phyloP scores from a whole-genome alignment of 2,888 invertebrate genomes.

The Crematogaster levior region DNA sequence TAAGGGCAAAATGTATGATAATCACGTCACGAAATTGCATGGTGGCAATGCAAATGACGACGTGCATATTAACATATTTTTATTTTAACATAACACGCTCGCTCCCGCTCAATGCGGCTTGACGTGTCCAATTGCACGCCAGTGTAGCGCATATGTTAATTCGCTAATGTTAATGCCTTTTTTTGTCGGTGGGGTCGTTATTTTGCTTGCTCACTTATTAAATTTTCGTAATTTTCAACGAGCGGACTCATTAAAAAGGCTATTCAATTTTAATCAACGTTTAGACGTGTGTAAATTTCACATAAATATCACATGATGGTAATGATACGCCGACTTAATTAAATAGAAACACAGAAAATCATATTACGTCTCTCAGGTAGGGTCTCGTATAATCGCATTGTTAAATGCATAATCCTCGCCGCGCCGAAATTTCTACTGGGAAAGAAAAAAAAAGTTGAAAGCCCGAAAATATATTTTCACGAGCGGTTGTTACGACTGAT shows the following conservation, averaged over 20 bases:
- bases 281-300: conserved; percentile 31
- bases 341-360: conserved; percentile 31
- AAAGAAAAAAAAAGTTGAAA: conserved; percentile 7
- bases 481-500: conserved; percentile 40
- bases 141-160: conserved; percentile 19
- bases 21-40: conserved; percentile 24
- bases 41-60: conserved; percentile 27
- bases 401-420: not conserved
- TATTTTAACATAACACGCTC: conserved; percentile 5
- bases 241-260: conserved; percentile 39
- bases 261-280: conserved; percentile 40
- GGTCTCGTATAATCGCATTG: conserved; percentile 15
- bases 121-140: conserved; percentile 18
- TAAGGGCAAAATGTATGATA: conserved; percentile 30
- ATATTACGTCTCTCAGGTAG: not conserved
- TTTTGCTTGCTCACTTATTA: conserved; percentile 15
- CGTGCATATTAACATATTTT: conserved; percentile 41
- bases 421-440: conserved; percentile 1
- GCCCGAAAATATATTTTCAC: conserved; percentile 33
- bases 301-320: conserved; percentile 15
- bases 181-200: conserved; percentile 16
- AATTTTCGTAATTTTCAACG: conserved; percentile 38
- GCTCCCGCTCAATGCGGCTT: not conserved
- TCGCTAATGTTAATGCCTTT: conserved; percentile 24
- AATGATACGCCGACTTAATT: conserved; percentile 36